Evolutionary conservation across 1,140 invertebrate genomes (phyloP), one percentile per base, ranked within the genome.

Genomic region (Drosophila rufa): DNA sequence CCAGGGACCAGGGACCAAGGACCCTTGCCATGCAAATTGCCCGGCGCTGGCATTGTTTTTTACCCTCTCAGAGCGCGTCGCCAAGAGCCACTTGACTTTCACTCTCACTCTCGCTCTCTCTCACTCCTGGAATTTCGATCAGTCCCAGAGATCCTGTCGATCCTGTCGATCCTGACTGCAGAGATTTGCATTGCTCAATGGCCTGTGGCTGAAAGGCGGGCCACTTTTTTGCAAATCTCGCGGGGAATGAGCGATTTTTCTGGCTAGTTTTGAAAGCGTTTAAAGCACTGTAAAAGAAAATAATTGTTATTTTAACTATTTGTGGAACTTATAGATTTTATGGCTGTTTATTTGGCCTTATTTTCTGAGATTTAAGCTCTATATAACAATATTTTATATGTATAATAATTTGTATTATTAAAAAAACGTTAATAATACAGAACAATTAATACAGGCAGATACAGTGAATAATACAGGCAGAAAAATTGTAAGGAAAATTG

Each of bases 31-130:
- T 86, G 80, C 84, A 86, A 89, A 86, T 86, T 89, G 76, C 76
- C 66, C 61, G 51, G 55, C 33, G 33, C 33, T 11, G 33, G 19
- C 43, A 38, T 57, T 69, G 66, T 75, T 46, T 57, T 42, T 48
- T 70, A 25, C 64, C 71, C 36, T 73, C 38, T 61, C 48, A 38
- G 60, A 75, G 70, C 78, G 83, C 84, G 84, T 83, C 68, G 66
- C 47, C 48, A 84, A 89, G 83, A 53, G 73, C 48, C 84, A 87
- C 83, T 87, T 87, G 83, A 87, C 83, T 87, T 87, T 89, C 84
- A 83, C 82, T 85, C 82, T 89, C 84, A 83, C 82, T 85, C 82
- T 61, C 75, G 45, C 46, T 22, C 76, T 61, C 83, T 86, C 84
- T 60, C 75, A 17, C 57, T 46, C 22, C 80, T 82, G 85, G 71